Evolutionary conservation across 2,797 vertebrate species (phyloP).

Genomic region (Tokudaia muenninki): DNA sequence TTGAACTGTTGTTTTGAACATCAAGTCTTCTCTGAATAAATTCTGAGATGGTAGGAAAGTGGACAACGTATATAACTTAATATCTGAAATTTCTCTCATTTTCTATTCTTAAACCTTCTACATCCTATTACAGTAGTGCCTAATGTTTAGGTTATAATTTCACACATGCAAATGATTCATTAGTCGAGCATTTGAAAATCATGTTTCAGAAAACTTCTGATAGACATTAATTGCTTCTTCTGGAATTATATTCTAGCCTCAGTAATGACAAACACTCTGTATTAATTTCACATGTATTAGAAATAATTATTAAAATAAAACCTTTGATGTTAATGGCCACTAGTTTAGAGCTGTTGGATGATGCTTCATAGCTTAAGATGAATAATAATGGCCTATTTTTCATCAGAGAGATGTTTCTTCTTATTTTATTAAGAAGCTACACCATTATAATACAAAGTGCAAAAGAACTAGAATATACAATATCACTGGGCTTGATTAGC

Average conservation of each 20-base stretch:
- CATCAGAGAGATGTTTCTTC: slow-evolving; percentile 78
- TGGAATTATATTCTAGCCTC: slow-evolving; percentile 75
- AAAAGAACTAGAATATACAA: slow-evolving; percentile 72
- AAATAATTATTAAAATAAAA: slow-evolving; percentile 82
- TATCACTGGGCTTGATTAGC: slow-evolving; percentile 74
- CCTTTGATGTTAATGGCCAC: slow-evolving; percentile 78
- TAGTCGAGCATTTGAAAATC: slow-evolving; percentile 73
- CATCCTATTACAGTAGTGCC: slow-evolving; percentile 62
- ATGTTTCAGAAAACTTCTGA: slow-evolving; percentile 81
- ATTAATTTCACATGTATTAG: slow-evolving; percentile 81
- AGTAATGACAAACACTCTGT: slow-evolving; percentile 81
- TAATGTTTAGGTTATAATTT: slow-evolving; percentile 79
- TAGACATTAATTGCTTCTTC: slow-evolving; percentile 81
- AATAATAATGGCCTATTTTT: slow-evolving; percentile 83
- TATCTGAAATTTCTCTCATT: slow-evolving; percentile 60
- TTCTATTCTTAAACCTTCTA: slow-evolving; percentile 63
- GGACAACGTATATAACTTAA: slow-evolving; percentile 60
- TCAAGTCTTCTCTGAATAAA: slow-evolving; percentile 61
- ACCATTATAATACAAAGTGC: slow-evolving; percentile 71
- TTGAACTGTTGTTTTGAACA: slow-evolving; percentile 73
- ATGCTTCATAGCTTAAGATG: slow-evolving; percentile 74
- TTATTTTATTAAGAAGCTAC: slow-evolving; percentile 79
- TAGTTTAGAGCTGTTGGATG: slow-evolving; percentile 72
- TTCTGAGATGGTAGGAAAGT: slow-evolving; percentile 42
- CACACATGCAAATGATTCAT: slow-evolving; percentile 80